Conservation (phyloP, 1,140 invertebrate species). For the Drosophila truncata region DNA sequence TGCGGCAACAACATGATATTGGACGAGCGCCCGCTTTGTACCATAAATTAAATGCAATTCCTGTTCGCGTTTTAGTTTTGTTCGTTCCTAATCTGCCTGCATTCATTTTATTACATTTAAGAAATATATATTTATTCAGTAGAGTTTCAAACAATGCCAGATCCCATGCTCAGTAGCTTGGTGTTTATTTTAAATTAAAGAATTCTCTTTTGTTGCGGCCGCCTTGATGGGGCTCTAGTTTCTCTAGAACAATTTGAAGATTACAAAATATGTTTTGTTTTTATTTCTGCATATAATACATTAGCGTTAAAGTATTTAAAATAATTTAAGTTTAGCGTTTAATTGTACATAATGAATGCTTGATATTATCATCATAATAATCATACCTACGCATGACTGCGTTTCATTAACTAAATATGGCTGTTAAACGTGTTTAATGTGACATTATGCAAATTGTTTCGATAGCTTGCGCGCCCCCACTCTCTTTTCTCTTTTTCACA, state of each 20-base stretch:
- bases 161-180: not conserved
- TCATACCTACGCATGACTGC: slow-evolving; percentile 10
- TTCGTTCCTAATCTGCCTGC: slow-evolving; percentile 37
- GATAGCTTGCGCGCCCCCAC: slow-evolving; percentile 15
- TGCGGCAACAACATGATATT: slow-evolving; percentile 13
- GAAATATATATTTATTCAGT: slow-evolving; percentile 28
- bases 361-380: slow-evolving; percentile 60
- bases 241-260: slow-evolving; percentile 18
- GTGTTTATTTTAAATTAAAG: slow-evolving; percentile 74
- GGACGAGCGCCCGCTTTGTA: slow-evolving; percentile 55
- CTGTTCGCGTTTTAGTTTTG: slow-evolving; percentile 35
- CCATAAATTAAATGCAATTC: slow-evolving; percentile 82
- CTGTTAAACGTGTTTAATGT: slow-evolving; percentile 64
- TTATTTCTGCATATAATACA: slow-evolving; percentile 70
- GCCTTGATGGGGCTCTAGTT: not conserved
- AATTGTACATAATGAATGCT: slow-evolving; percentile 73
- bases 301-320: slow-evolving; percentile 64
- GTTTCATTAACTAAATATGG: slow-evolving; percentile 84
- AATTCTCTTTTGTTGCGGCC: slow-evolving; percentile 47
- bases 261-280: slow-evolving; percentile 40
- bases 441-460: slow-evolving; percentile 38
- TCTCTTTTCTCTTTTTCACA: slow-evolving; percentile 29
- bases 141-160: slow-evolving; percentile 23
- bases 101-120: slow-evolving; percentile 30
- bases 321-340: slow-evolving; percentile 68